Conservation (phyloP, 2,113 vertebrate genomes). For the Paramormyrops kingsleyae region DNA sequence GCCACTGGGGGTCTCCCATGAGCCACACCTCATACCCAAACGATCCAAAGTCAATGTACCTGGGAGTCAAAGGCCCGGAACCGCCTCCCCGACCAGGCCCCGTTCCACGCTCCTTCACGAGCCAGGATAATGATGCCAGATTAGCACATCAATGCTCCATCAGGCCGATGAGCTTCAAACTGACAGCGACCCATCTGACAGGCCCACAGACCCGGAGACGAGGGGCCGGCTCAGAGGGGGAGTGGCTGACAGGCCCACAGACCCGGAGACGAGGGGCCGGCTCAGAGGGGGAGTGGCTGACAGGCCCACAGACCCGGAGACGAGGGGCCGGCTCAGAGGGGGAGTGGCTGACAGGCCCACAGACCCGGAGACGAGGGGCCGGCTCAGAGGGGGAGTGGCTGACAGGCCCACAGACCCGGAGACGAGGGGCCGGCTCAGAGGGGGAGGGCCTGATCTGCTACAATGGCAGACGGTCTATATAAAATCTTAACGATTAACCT, state of each 20-base stretch:
- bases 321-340: not conserved
- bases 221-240: not conserved
- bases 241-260: not conserved
- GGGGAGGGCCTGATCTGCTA: not conserved
- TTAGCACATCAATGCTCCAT: conserved; percentile 24
- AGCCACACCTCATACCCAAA: conserved; percentile 10
- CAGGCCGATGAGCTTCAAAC: conserved; percentile 2
- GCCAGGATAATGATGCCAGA: conserved; percentile 30
- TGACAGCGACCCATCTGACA: not conserved
- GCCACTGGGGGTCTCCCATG: not conserved
- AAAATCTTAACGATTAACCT: not conserved
- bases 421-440: not conserved
- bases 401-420: not conserved
- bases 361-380: not conserved
- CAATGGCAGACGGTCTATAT: not conserved
- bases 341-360: not conserved
- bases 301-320: not conserved
- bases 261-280: not conserved
- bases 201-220: not conserved
- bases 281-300: not conserved
- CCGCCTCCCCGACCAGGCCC: not conserved
- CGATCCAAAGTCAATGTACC: not conserved
- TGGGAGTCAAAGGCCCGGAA: not conserved
- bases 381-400: no score
- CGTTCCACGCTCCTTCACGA: not conserved